Base-by-base conservation (phyloP, 2,797 vertebrate genomes). In the Lutjanus campechanus region DNA sequence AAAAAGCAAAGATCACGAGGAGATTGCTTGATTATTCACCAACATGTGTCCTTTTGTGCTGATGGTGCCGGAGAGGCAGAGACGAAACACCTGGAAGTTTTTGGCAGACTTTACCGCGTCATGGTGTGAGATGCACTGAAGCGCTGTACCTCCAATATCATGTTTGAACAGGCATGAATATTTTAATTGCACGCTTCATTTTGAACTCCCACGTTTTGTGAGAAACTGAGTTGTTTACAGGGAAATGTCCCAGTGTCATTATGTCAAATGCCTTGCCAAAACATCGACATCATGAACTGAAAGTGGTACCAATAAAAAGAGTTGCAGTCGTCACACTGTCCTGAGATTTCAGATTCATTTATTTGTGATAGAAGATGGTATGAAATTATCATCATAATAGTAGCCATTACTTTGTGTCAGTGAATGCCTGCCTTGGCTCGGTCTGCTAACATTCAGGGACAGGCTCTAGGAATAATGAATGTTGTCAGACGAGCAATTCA, bases 381-480 rank as follows among this genome's bases (percentile, higher is more conserved):
- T 86, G 74, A 85, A 86, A 91, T 89, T 79, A 90, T 83, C 81
- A 81, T 86, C 76, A 88, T 86, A 83, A 85, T 82, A 51, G 78
- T 13, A 73, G 82, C 81, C 85, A 82, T 89, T 90, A 86, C 77
- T 77, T 84, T 75, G 75, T 73, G 79, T 83, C 81, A 56, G 54
- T 69, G 81, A 85, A 81, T 54, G 88, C 65, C 83, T 82, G 75
- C 69, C 29, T 83, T 83, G 83, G 89, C 83, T 87, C 79, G 56
- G 84, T 74, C 81, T 81, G 81, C 79, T 73, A 81, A 88, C 85
- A 80, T 91, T 85, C 86, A 51, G 79, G 72, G 72, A 79, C 56
- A 68, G 56, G 62, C 81, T 81, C 60, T 1, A 22, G 43, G 81
- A 77, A 68, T 85, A 85, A 88, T 89, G 85, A 87, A 91, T 89